Base-by-base conservation (phyloP, 2,113 vertebrate species). In the Tiliqua scincoides region DNA sequence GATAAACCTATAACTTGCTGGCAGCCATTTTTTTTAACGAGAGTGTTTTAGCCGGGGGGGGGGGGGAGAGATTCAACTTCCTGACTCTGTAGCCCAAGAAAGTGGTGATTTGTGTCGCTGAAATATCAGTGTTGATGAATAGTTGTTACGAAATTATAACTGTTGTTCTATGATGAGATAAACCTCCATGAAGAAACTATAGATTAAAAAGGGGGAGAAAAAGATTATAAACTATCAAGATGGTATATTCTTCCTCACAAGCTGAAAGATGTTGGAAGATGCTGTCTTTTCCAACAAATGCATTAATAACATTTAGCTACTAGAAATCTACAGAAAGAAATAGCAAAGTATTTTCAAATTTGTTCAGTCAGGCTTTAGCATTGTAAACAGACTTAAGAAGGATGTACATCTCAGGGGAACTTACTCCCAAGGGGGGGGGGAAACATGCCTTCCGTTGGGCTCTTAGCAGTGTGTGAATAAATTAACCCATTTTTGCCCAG, bases 301-400 rank as follows among this genome's bases (percentile, higher is more conserved):
- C 95, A 95, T 96, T 95, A 95, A 96, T 96, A 95, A 93, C 87
- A 85, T 94, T 96, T 96, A 94, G 89, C 94, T 87, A 95, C 83
- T 88, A 95, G 93, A 90, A 96, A 93, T 94, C 94, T 93, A 43
- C 75, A 92, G 93, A 89, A 93, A 94, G 85, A 95, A 94, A 95
- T 91, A 93, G 92, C 87, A 95, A 95, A 93, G 91, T 94, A 90
- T 87, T 95, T 95, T 94, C 92, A 93, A 94, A 35, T 93, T 95
- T 95, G 85, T 93, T 95, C 91, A 87, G 92, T 91, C 94, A 92
- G 84, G 87, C 61, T 89, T 82, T 82, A 90, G 43, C 43, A 89
- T 84, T 71, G 68, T 72, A 10, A 59, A 43, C 67, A 30, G 86
- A 86, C 83, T 89, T 86, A 77, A 85, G 77, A 37, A 91, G 85